phyloP scores from a whole-genome alignment of 2,888 invertebrate species.

The Amphipyra tragopoginis region DNA sequence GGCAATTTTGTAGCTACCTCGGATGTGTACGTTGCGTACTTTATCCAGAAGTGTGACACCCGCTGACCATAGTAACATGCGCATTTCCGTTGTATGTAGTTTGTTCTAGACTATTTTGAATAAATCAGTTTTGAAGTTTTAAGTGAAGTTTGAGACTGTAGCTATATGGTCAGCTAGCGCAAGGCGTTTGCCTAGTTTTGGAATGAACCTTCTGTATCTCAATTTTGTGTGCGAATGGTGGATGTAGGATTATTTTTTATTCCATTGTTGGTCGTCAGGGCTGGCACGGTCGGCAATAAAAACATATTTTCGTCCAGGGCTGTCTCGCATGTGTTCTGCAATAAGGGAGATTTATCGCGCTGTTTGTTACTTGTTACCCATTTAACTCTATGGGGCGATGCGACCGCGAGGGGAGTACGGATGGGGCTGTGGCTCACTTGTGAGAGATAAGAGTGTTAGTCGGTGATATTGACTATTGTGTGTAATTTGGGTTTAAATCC shows the following conservation, averaged over 20 bases:
- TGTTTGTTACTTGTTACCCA: slow-evolving; percentile 69
- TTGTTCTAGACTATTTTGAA: no score
- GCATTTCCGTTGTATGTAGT: no score
- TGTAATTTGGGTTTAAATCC: not conserved
- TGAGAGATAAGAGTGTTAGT: not conserved
- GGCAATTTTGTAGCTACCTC: no score
- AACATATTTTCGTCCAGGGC: slow-evolving; percentile 67
- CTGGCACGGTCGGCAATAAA: slow-evolving; percentile 61
- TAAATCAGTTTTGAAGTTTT: no score
- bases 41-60: no score
- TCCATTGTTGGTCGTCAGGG: slow-evolving; percentile 46
- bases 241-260: slow-evolving; percentile 49
- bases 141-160: no score
- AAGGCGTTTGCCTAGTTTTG: no score
- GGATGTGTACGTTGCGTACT: no score
- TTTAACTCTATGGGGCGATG: slow-evolving; percentile 17
- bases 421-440: not conserved
- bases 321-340: slow-evolving; percentile 63
- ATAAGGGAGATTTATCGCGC: slow-evolving; percentile 70
- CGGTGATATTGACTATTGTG: slow-evolving; percentile 10
- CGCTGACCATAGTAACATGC: no score
- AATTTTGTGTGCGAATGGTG: slow-evolving; percentile 4
- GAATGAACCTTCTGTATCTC: slow-evolving; percentile 25
- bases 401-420: slow-evolving; percentile 10
- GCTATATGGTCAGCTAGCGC: no score